Conservation (phyloP, 2,888 invertebrate genomes). For the Fissipunctia ypsillon region DNA sequence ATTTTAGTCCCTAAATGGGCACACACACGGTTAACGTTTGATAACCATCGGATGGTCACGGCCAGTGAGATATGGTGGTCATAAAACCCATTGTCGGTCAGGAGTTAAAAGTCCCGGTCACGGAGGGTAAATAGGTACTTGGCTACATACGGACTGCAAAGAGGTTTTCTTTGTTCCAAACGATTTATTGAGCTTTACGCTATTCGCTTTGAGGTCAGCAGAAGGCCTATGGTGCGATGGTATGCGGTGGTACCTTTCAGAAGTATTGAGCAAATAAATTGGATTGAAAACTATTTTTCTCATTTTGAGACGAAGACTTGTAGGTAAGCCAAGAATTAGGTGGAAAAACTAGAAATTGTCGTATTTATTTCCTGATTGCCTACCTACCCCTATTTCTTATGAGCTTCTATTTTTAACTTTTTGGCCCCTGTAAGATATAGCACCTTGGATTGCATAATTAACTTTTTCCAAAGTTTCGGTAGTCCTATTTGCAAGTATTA, state of each 20-base stretch:
- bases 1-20: constrained; percentile 64
- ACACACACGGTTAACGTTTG: constrained; percentile 63
- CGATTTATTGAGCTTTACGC: constrained; percentile 57
- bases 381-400: neutral
- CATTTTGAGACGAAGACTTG: neutral
- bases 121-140: constrained; percentile 65
- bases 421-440: too few relatives aligned
- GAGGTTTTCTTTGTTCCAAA: constrained; percentile 62
- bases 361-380: neutral
- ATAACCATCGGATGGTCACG: constrained; percentile 74
- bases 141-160: constrained; percentile 53
- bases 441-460: neutral
- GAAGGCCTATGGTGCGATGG: constrained; percentile 12
- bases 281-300: neutral
- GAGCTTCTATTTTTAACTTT: neutral
- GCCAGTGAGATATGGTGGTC: constrained; percentile 69
- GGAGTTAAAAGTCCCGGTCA: constrained; percentile 71
- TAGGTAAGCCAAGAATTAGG: neutral
- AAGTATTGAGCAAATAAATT: constrained; percentile 9
- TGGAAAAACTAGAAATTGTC: too few relatives aligned
- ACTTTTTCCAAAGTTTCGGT: neutral
- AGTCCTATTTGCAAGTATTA: constrained; percentile 1
- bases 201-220: constrained; percentile 59
- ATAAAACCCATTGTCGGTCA: constrained; percentile 75
- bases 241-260: constrained; percentile 12